A percentile compares a stretch with the other conserved stretches of the same genome.
Conservation (phyloP, 2,888 invertebrate species). For the Pollenia griseotomentosa region DNA sequence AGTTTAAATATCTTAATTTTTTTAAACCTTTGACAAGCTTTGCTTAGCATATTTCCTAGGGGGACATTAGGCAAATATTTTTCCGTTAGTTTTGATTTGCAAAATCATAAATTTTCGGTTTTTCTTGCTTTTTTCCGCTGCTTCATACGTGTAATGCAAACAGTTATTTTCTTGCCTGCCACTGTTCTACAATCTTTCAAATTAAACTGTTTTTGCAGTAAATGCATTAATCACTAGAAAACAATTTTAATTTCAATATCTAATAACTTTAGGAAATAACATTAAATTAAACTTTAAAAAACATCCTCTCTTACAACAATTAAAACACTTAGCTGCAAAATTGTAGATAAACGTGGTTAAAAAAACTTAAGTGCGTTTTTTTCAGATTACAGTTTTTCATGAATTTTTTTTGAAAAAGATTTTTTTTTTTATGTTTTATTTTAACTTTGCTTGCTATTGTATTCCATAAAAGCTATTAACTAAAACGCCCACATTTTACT, state of each 20-base stretch:
- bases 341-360: neutral
- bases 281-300: neutral
- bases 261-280: constrained; percentile 57
- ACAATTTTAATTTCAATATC: neutral
- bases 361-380: constrained; percentile 39
- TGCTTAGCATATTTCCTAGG: too few species aligned
- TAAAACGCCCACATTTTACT: constrained; percentile 57
- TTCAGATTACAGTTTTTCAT: constrained; percentile 48
- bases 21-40: too few species aligned
- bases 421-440: neutral
- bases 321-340: neutral
- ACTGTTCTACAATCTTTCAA: too few species aligned
- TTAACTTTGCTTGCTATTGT: constrained; percentile 38
- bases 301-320: constrained; percentile 20
- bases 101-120: too few species aligned
- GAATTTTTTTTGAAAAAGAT: constrained; percentile 14
- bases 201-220: too few species aligned
- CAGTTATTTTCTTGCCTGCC: too few species aligned
- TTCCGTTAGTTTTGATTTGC: too few species aligned
- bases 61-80: too few species aligned
- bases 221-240: too few species aligned
- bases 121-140: too few species aligned
- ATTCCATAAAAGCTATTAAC: constrained; percentile 59
- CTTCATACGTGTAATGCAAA: too few species aligned
- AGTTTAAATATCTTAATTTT: too few species aligned